Conservation (phyloP, 2,888 invertebrate species). For the Parascotia fuliginaria region DNA sequence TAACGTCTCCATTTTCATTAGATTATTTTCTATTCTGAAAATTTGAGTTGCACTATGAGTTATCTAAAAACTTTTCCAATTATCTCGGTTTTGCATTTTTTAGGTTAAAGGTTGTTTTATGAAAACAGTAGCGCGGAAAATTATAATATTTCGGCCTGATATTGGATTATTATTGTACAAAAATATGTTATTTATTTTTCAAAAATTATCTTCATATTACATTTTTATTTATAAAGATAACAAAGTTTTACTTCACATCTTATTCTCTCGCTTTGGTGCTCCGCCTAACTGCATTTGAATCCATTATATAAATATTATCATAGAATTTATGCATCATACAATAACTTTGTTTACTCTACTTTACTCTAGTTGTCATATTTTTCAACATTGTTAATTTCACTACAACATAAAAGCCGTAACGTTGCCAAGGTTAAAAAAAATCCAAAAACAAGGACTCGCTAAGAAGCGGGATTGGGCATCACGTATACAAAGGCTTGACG, state of each 20-base stretch:
- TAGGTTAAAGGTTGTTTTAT: constrained; percentile 17
- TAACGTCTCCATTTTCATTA: constrained; percentile 14
- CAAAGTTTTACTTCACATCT: no score
- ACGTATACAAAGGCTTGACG: constrained; percentile 33
- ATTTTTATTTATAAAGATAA: no score
- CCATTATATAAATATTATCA: no score
- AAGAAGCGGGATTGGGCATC: constrained; percentile 22
- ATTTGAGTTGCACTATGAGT: constrained; percentile 21
- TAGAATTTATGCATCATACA: no score
- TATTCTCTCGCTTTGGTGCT: no score
- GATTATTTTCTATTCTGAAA: constrained; percentile 13
- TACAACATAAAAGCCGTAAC: background rate
- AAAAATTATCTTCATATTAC: no score
- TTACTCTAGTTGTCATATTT: no score
- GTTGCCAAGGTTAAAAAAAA: constrained; percentile 10
- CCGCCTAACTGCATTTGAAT: no score
- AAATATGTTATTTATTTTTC: no score
- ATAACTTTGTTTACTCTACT: no score
- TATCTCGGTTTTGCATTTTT: constrained; percentile 34
- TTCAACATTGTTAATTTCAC: no score
- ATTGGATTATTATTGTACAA: no score
- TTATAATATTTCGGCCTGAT: background rate
- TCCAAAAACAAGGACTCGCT: constrained; percentile 20
- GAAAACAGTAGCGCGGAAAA: constrained; percentile 5
- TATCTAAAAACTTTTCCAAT: constrained; percentile 36